Evolutionary conservation across 2,888 invertebrate genomes (phyloP), one percentile per base, ranked within the genome.

Genomic region (Athrips mouffetella): DNA sequence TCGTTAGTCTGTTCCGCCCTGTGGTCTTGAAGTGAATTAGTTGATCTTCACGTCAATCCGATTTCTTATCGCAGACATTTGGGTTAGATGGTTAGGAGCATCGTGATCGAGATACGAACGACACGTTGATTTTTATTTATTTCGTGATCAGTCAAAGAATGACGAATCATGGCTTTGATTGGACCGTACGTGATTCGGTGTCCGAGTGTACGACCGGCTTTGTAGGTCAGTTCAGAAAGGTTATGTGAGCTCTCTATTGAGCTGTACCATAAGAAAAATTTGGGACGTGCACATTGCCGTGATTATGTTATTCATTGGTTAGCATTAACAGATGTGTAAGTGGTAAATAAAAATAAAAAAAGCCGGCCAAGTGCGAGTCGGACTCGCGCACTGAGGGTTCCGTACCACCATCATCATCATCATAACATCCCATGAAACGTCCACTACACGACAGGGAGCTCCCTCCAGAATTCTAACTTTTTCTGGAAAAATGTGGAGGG

Each of bases 51-150:
- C 72, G 74, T 83, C 83, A 77, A 70, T 77, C 73, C 53, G 76
- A 82, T 82, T 63, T 52, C 62, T 65, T 76, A 83, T 83, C 83
- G 71, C 49, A 54, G 73, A 76, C 76, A 83, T 86, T 80, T 71
- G 66, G 84, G 86, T 83, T 76, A 83, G 69, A 66, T 70, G 84
- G 85, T 82, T 76, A 83, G 70, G 66, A 70, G 66, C 67, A 65
- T 80, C 80, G 72, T 75, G 80, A 81, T 79, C 69, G 48, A 69
- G 75, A 78, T 78, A 71, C 65, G 71, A 73, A 70, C 65, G 72
- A 73, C 73, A 75, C 69, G 70, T 77, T 73, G 70, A 67, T 73
- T 72, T 73, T 71, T 70, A 75, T 76, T 75, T 77, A 65, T 72
- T 76, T 78, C 78, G 76, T 77, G 80, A 80, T 79, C 77, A 73